Percentiles rank a stretch among this genome's conserved stretches.
Evolutionary conservation across 2,113 vertebrate genomes (phyloP).

Genomic region (Stegastes partitus): DNA sequence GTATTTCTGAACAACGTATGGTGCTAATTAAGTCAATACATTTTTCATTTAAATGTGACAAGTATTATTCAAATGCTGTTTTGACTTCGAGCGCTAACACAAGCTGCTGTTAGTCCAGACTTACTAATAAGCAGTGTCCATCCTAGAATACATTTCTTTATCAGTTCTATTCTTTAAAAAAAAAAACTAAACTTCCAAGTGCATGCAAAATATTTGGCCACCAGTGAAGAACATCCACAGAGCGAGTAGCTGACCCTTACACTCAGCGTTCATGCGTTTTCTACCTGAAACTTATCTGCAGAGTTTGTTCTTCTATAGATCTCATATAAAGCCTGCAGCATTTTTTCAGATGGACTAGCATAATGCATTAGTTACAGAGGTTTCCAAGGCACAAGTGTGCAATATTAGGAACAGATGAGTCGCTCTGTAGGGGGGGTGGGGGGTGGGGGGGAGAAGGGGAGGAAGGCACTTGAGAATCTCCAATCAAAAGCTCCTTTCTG

Average conservation of each 20-base stretch:
- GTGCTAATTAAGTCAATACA: not conserved
- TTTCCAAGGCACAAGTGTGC: constrained; percentile 80
- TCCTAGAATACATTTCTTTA: not conserved
- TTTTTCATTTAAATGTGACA: not conserved
- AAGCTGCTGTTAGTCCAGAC: not conserved
- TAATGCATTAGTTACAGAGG: constrained; percentile 83
- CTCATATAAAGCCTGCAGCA: constrained; percentile 64
- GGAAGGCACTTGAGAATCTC: constrained; percentile 65
- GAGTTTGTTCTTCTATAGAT: constrained; percentile 46
- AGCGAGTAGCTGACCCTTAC: not conserved
- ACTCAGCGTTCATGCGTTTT: constrained; percentile 2
- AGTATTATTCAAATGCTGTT: not conserved
- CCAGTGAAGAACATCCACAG: not conserved
- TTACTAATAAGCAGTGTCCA: not conserved
- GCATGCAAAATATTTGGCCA: not conserved
- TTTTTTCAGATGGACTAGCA: constrained; percentile 72
- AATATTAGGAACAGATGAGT: constrained; percentile 87
- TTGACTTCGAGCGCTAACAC: not conserved
- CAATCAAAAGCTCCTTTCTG: constrained; percentile 64
- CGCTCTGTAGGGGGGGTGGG: constrained; percentile 66
- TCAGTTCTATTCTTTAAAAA: not conserved
- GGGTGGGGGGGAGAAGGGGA: not conserved
- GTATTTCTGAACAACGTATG: not conserved
- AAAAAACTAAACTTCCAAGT: not conserved
- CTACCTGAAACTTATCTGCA: constrained; percentile 55